Conservation (phyloP, 2,888 invertebrate species). For the Euclidia mi region DNA sequence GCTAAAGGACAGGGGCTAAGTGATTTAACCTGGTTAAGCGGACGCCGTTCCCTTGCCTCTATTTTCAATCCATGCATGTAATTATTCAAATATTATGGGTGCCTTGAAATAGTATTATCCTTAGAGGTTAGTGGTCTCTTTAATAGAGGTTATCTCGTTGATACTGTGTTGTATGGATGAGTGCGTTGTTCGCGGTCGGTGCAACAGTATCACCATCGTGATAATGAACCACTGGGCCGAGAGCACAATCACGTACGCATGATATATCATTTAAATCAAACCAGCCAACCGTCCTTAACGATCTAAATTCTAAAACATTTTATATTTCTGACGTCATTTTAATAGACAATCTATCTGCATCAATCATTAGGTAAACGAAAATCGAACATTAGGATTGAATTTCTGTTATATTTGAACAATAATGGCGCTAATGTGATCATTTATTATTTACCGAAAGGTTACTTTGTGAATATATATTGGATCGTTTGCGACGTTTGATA, state of each 20-base stretch:
- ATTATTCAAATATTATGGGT: slow-evolving; percentile 52
- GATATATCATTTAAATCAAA: slow-evolving; percentile 20
- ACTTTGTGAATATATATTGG: too few relatives aligned
- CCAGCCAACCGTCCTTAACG: slow-evolving; percentile 7
- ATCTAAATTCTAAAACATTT: neutral
- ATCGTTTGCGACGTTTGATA: too few relatives aligned
- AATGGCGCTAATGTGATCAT: too few relatives aligned
- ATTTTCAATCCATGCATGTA: slow-evolving; percentile 37
- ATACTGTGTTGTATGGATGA: slow-evolving; percentile 17
- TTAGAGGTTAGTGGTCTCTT: slow-evolving; percentile 36
- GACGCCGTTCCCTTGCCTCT: slow-evolving; percentile 29
- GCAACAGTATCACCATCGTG: slow-evolving; percentile 39
- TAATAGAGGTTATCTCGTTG: slow-evolving; percentile 27
- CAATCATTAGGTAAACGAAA: too few relatives aligned
- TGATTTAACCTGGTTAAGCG: slow-evolving; percentile 34
- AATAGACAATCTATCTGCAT: too few relatives aligned
- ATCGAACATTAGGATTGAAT: too few relatives aligned
- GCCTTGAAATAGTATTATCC: slow-evolving; percentile 39
- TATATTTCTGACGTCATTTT: too few relatives aligned
- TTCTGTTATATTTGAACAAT: too few relatives aligned
- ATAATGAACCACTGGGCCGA: slow-evolving; percentile 61
- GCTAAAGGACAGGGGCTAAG: slow-evolving; percentile 30
- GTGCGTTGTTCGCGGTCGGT: slow-evolving; percentile 25
- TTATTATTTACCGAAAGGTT: too few relatives aligned
- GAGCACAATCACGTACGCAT: slow-evolving; percentile 55